Evolutionary conservation across 2,888 invertebrate species (phyloP).

Genomic region (Graphium colonna): DNA sequence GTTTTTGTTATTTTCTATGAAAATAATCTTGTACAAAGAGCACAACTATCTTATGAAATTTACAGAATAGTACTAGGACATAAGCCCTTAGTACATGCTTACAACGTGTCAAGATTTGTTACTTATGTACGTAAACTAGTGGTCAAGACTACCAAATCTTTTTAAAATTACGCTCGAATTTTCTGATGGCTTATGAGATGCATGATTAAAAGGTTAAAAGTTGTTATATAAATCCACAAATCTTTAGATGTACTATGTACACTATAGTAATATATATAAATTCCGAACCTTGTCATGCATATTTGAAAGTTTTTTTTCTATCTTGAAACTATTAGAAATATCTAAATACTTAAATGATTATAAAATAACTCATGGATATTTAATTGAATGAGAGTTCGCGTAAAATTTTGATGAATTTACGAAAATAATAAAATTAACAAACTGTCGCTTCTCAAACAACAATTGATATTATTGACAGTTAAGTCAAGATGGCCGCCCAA

Average conservation of each 20-base stretch:
- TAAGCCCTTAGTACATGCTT: no score
- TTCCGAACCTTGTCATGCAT: slow-evolving; percentile 23
- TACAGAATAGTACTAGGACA: no score
- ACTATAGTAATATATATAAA: no score
- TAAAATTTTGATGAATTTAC: slow-evolving; percentile 16
- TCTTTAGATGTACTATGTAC: neutral
- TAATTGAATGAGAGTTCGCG: neutral
- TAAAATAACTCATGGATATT: neutral
- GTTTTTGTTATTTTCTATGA: no score
- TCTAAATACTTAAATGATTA: neutral
- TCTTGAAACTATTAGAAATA: slow-evolving; percentile 1
- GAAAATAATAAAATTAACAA: neutral
- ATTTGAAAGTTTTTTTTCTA: neutral
- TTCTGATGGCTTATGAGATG: no score
- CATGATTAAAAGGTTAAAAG: no score
- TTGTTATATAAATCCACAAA: no score
- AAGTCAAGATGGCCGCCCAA: slow-evolving; percentile 13
- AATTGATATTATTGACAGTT: slow-evolving; percentile 8
- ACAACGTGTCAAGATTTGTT: no score
- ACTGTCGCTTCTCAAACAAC: slow-evolving; percentile 3
- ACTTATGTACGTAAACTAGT: no score
- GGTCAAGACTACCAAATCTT: neutral
- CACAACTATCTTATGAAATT: no score
- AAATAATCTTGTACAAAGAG: no score
- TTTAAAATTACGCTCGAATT: neutral